Conservation (phyloP, 2,797 vertebrate species). For the Tinamus major region DNA sequence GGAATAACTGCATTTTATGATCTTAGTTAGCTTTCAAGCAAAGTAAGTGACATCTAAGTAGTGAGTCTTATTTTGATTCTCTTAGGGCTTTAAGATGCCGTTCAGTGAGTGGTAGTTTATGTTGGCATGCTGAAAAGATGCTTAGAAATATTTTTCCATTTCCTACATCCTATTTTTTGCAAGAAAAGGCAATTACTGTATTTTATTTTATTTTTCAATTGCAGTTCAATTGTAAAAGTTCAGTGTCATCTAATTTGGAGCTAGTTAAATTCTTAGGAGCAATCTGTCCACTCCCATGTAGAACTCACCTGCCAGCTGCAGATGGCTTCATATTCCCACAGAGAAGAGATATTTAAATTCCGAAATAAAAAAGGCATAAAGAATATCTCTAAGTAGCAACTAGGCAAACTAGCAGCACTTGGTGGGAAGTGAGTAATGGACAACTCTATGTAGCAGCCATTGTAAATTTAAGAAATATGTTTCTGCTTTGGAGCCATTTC, state of each 20-base stretch:
- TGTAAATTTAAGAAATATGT: not conserved
- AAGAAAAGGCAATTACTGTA: not conserved
- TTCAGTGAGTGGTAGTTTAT: not conserved
- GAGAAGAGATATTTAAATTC: constrained; percentile 20
- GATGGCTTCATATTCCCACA: not conserved
- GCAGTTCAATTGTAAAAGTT: constrained; percentile 22
- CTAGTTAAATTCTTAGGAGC: constrained; percentile 18
- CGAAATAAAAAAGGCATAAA: constrained; percentile 16
- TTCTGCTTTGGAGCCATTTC: not conserved
- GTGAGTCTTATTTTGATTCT: not conserved
- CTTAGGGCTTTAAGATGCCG: not conserved
- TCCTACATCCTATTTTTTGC: not conserved
- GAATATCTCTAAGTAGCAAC: not conserved
- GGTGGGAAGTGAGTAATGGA: not conserved
- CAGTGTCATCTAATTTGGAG: constrained; percentile 4
- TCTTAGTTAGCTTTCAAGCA: not conserved
- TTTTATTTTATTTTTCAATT: not conserved
- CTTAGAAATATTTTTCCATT: constrained; percentile 3
- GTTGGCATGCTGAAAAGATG: not conserved
- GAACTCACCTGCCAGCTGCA: not conserved
- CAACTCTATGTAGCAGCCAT: not conserved
- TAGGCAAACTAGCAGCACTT: not conserved
- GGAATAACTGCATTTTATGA: constrained; percentile 1
- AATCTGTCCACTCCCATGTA: not conserved
- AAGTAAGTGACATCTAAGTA: not conserved